Percentiles rank a stretch among this genome's conserved stretches.
Evolutionary conservation across 2,797 vertebrate species (phyloP).

Genomic region (Pagetopsis macropterus): DNA sequence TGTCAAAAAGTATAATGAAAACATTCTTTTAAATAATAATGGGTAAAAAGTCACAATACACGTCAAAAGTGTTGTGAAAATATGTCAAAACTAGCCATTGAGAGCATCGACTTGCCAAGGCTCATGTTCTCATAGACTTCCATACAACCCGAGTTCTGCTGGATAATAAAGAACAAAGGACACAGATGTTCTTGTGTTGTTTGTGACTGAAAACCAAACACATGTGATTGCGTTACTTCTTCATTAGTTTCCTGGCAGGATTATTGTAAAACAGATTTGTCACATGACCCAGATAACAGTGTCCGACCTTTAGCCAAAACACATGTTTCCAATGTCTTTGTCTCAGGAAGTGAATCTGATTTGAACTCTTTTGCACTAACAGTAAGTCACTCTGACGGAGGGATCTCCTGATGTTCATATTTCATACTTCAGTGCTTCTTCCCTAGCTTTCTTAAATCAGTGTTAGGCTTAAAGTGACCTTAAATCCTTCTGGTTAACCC

Average conservation of each 20-base stretch:
- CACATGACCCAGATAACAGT: not conserved
- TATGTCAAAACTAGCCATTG: no score
- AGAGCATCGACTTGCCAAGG: no score
- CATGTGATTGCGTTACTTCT: not conserved
- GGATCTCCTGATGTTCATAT: not conserved
- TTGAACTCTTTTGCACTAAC: not conserved
- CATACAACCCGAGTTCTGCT: no score
- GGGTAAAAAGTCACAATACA: no score
- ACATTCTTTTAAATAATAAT: no score
- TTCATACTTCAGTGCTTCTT: not conserved
- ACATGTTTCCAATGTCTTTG: not conserved
- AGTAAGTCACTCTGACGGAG: not conserved
- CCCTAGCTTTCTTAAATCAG: no score
- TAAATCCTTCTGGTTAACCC: no score
- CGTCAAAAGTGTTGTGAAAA: no score
- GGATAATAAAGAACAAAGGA: no score
- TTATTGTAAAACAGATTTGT: not conserved
- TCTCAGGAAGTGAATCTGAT: slow-evolving; percentile 27
- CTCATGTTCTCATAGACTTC: no score
- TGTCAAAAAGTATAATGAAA: no score
- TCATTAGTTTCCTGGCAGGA: not conserved
- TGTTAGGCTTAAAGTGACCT: not conserved
- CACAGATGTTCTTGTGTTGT: not conserved
- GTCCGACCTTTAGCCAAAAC: not conserved
- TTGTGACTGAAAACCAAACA: not conserved